Evolutionary conservation across 2,113 vertebrate genomes (phyloP).

Genomic region (Lichenostomus cassidix): DNA sequence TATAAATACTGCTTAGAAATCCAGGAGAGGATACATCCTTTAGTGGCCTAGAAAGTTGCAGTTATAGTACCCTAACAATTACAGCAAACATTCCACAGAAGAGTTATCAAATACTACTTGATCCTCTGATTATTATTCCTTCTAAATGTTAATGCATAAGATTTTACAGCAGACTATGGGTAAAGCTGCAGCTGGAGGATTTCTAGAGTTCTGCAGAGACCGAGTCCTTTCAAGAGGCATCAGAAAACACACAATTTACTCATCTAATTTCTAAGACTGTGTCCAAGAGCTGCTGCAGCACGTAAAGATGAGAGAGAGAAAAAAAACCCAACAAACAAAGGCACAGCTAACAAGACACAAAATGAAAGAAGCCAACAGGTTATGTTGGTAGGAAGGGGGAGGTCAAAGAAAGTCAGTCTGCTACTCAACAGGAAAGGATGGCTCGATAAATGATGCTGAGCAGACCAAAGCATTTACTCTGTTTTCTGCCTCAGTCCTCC

Average conservation of each 20-base stretch:
- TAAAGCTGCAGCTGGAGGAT: not conserved
- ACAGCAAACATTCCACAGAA: not conserved
- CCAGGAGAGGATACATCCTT: not conserved
- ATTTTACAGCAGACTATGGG: not conserved
- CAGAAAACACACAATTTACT: not conserved
- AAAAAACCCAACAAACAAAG: not conserved
- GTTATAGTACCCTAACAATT: not conserved
- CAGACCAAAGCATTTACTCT: not conserved
- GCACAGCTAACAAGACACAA: not conserved
- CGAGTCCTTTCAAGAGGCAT: not conserved
- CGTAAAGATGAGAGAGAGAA: not conserved
- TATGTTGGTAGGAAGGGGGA: not conserved
- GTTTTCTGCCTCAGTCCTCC: not conserved
- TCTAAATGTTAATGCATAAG: not conserved
- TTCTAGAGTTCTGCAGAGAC: not conserved
- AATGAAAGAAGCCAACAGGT: not conserved
- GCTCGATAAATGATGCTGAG: not conserved
- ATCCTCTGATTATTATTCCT: not conserved
- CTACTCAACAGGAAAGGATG: not conserved
- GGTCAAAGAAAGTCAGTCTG: constrained; percentile 12
- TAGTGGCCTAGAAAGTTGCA: not conserved
- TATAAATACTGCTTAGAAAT: not conserved
- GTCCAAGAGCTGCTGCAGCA: not conserved
- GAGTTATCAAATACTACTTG: not conserved
- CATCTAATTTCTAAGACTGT: not conserved